These are phyloP conservation scores for Cirrhinus molitorella DNA, from an alignment of 2,797 vertebrate species.

Conservation along the genomic window DNA sequence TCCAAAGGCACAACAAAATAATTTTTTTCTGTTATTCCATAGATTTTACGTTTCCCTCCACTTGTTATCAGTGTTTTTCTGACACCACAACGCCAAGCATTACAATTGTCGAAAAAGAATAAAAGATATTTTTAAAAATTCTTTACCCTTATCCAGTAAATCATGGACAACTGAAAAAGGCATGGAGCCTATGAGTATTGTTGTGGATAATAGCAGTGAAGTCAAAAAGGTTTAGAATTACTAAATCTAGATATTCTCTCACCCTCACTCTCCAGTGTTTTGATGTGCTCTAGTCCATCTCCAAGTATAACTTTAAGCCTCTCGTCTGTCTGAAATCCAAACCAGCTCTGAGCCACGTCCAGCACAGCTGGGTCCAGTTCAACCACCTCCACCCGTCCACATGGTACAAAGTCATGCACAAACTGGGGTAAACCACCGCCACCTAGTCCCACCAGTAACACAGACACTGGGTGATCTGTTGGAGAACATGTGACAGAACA, in stretches of 20 bases:
- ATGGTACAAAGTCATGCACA: constrained; percentile 87
- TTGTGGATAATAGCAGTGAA: background rate
- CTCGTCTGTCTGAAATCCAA: constrained; percentile 85
- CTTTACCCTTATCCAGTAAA: too few relatives aligned
- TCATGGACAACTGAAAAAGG: background rate
- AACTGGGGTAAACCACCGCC: constrained; percentile 95
- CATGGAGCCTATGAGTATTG: background rate
- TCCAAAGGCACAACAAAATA: too few relatives aligned
- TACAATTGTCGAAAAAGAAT: too few relatives aligned
- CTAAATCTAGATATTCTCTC: constrained; percentile 9
- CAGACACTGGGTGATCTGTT: constrained; percentile 77
- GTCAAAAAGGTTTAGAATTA: background rate
- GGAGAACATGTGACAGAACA: constrained; percentile 3
- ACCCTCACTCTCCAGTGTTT: constrained; percentile 74
- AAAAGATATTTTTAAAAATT: too few relatives aligned
- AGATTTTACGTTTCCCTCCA: too few relatives aligned
- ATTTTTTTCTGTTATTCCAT: too few relatives aligned
- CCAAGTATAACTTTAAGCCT: constrained; percentile 81
- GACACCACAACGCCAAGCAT: too few relatives aligned
- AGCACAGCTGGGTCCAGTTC: constrained; percentile 91
- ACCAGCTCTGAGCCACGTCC: constrained; percentile 89
- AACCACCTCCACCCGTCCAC: constrained; percentile 81
- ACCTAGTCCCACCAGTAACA: constrained; percentile 91
- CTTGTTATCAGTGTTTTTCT: too few relatives aligned
- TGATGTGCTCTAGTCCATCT: constrained; percentile 70